A percentile compares a stretch with the other conserved stretches of the same genome.
Conservation (phyloP, 2,888 invertebrate species). For the Prenolepis imparis region DNA sequence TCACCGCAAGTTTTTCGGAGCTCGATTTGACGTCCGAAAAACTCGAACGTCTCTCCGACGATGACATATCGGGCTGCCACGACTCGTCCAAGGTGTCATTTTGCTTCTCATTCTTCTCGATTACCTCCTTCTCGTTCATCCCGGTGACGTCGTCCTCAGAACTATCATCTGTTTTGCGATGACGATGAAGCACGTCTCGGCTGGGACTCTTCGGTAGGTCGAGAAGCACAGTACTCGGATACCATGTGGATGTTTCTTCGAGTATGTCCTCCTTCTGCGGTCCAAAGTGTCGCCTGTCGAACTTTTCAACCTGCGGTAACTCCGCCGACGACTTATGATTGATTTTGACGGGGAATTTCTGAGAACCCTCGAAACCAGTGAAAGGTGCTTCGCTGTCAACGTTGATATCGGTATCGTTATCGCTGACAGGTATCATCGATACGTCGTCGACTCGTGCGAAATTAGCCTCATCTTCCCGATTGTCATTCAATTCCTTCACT, state of each 20-base stretch:
- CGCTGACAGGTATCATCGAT: slow-evolving; percentile 42
- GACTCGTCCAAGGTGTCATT: slow-evolving; percentile 60
- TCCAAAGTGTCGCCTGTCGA: slow-evolving; percentile 83
- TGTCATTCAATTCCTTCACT: background rate
- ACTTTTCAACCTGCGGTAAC: slow-evolving; percentile 77
- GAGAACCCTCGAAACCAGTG: slow-evolving; percentile 79
- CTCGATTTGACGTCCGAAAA: slow-evolving; percentile 32
- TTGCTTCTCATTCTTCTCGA: slow-evolving; percentile 48
- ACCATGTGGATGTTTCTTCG: slow-evolving; percentile 59
- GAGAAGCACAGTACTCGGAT: slow-evolving; percentile 61
- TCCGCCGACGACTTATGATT: slow-evolving; percentile 73
- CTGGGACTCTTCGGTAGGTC: slow-evolving; percentile 79
- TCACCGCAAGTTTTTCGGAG: slow-evolving; percentile 36
- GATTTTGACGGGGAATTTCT: slow-evolving; percentile 78
- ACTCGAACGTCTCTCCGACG: slow-evolving; percentile 57
- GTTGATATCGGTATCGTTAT: slow-evolving; percentile 28
- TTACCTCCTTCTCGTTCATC: slow-evolving; percentile 26
- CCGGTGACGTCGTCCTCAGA: slow-evolving; percentile 43
- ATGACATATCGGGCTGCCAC: slow-evolving; percentile 61
- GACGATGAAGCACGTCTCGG: slow-evolving; percentile 75
- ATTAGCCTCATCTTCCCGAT: slow-evolving; percentile 7
- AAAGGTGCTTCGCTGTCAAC: slow-evolving; percentile 73
- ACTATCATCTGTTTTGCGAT: slow-evolving; percentile 65
- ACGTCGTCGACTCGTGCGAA: background rate
- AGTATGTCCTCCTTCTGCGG: slow-evolving; percentile 75